Base-by-base conservation (phyloP, 1,140 invertebrate species). In the Leptinotarsa undecemlineata region DNA sequence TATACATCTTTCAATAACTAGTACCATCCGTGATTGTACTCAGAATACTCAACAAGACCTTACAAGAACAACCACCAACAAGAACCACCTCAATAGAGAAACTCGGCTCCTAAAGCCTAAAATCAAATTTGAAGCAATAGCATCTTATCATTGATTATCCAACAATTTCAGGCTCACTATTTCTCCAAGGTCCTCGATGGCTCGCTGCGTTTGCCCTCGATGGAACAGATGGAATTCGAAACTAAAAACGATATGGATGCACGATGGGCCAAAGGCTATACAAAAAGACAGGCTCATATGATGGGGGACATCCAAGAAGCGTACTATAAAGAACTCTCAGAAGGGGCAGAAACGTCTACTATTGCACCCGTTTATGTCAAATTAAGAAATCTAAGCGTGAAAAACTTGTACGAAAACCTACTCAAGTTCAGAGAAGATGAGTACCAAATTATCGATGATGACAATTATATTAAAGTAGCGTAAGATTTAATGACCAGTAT, bases 251-350 rank as follows among this genome's bases (percentile, higher is more conserved):
- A 92, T 74, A 81, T 89, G 61, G 64, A 86, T 64, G 77, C 80
- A 15, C 81, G 86, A 63, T 80, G 83, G 57, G 78, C 79, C 14
- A 82, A 81, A 63, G 90, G 90, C 8, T 81, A 90, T 13, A 79
- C 85, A 0, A 86, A 86, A 57, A 84, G 86, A 19, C 86, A 92
- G 79, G 90, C 90, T 47, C 91, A 92, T 79, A 84, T 86, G 81
- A 89, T 92, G 88, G 89, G 90, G 6, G 77, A 82, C 47, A 82
- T 86, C 20, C 87, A 89, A 87, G 82, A 83, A 6, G 60, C 66
- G 8, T 93, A 92, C 82, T 90, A 90, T 80, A 85, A 90, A 60
- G 87, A 89, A 66, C 81, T 93, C 3, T 88, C 90, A 1, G 81
- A 84, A 6, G 84, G 87, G 11, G 90, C 89, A 0, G 85, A 84